Evolutionary conservation across 1,140 invertebrate species (phyloP), one percentile per base, ranked within the genome.

Genomic region (Cherax quadricarinatus): DNA sequence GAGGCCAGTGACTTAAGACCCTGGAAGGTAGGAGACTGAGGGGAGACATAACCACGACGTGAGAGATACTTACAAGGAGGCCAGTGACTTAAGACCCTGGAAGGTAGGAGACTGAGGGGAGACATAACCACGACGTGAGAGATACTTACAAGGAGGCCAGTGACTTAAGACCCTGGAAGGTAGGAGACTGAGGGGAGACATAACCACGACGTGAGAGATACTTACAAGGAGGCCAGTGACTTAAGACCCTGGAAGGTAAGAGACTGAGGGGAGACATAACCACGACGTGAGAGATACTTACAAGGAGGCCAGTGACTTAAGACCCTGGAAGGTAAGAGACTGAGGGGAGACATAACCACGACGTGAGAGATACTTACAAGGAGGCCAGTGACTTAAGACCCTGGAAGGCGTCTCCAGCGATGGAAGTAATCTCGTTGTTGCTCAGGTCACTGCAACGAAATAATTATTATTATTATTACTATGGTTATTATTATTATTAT

Each of bases 151-250:
- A 95, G 51, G 99, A 98, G 90, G 98, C 99, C 21, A 99, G 96
- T 66, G 98, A 97, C 94, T 98, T 97, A 0, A 41, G 30, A 2
- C 30, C 30, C 30, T 41, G 30, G 30, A 41, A 41, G 30, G 30
- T 2, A 41, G 30, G 30, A 41, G 30, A 41, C 30, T 41, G 30
- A 41, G 30, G 30, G 30, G 30, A 41, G 30, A 41, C 30, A 41
- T 41, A 41, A 2, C 30, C 30, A 41, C 30, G 30, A 41, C 30
- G 30, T 41, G 30, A 30, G 30, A 92, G 94, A 89, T 96, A 98
- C 98, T 98, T 97, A 99, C 99, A 99, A 95, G 51, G 99, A 98
- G 90, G 98, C 99, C 21, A 99, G 96, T 66, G 98, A 97, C 94
- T 98, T 97, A 0, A 41, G 30, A 2, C 30, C 30, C 30, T 41